Base-by-base conservation (phyloP, 2,888 invertebrate species). In the Drosophila hamatofila region DNA sequence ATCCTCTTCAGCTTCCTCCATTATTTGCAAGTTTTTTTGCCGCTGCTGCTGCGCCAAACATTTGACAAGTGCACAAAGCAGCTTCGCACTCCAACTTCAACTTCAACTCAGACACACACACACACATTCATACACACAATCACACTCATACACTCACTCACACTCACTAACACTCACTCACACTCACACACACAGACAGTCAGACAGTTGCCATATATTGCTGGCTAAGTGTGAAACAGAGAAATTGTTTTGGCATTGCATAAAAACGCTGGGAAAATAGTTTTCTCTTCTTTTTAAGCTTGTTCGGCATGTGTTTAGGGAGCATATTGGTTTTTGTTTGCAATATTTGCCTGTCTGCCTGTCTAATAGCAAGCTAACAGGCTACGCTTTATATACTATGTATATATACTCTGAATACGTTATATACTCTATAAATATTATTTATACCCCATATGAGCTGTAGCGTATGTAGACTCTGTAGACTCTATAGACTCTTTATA, bases 1-100 rank as follows among this genome's bases (percentile, higher is more conserved):
- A 11, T 49, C 1, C 7, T 33, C 30, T 14, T 14, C 30, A 23
- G 27, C 37, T 56, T 1, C n/a, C 0, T 27, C 6, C 60, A 59
- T 66, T 62, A 46, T 54, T 58, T 41, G 42, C 25, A 30, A 44
- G 21, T 46, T 62, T 41, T 60, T 52, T 52, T 21, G 56, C 55
- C 70, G 75, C 30, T 55, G 30, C 11, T 23, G 54, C 52, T 75
- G 78, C 35, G 16, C 23, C 52, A 30, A 49, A 63, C 69, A 78
- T 71, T 78, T 80, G 80, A 67, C 49, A 67, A 57, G 68, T 37
- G 68, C 86, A 83, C 83, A 80, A 75, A 73, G 62, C 74, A 30
- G 6, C 48, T 30, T 49, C 48, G 30, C 48, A 49, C 48, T 49
- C 6, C 48, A 30, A 7, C 18, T 49, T 1, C 6, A 48, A 27